Evolutionary conservation across 2,797 vertebrate species (phyloP).

Genomic region (Melopsittacus undulatus): DNA sequence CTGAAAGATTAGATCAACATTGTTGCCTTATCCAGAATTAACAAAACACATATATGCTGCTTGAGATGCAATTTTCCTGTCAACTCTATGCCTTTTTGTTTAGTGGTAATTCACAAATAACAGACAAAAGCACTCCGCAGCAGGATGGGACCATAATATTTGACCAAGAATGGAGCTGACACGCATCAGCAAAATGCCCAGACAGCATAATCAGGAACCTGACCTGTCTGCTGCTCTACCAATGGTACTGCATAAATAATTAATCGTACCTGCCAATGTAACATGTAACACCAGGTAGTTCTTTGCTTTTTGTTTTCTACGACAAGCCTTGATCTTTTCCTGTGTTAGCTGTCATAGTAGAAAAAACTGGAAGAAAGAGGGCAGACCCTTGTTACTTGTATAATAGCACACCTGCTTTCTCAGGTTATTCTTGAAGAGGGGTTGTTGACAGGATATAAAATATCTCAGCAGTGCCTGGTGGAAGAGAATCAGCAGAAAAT

Average conservation of each 20-base stretch:
- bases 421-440: constrained; percentile 21
- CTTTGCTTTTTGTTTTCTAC: constrained; percentile 43
- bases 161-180: constrained; percentile 33
- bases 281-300: constrained; percentile 22
- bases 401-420: constrained; percentile 22
- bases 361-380: constrained; percentile 39
- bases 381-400: constrained; percentile 18
- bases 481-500: neutral
- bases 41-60: neutral
- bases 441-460: constrained; percentile 36
- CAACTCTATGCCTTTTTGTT: neutral
- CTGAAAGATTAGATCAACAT: neutral
- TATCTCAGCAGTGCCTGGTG: neutral
- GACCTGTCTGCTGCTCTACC: constrained; percentile 53
- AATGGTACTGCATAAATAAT: constrained; percentile 55
- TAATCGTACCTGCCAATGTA: constrained; percentile 27
- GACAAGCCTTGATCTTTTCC: constrained; percentile 51
- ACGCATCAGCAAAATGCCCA: constrained; percentile 46
- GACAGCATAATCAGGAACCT: constrained; percentile 51
- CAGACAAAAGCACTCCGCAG: neutral
- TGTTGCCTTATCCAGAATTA: neutral
- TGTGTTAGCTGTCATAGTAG: constrained; percentile 6
- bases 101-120: neutral
- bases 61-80: neutral
- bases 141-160: neutral